Conservation (phyloP, 2,113 vertebrate species). For the Astatotilapia flaviijosephi region DNA sequence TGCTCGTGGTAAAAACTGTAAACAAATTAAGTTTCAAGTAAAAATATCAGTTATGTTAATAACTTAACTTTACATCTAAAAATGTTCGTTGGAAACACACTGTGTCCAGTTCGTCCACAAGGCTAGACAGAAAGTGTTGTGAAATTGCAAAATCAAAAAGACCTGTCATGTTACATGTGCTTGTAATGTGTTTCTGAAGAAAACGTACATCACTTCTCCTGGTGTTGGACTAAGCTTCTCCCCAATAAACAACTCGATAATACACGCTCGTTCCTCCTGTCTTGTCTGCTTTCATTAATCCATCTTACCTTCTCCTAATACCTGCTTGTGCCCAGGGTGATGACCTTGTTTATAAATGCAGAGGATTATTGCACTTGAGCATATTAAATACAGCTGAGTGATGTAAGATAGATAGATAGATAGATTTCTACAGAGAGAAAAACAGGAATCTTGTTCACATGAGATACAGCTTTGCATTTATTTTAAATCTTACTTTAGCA, state of each 20-base stretch:
- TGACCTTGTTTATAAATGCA: conserved; percentile 34
- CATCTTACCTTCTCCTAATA: conserved; percentile 48
- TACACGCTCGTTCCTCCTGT: conserved; percentile 26
- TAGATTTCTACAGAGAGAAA: background rate
- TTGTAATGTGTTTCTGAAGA: background rate
- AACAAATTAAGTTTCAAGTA: background rate
- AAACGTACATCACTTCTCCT: background rate
- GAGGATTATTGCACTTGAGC: conserved; percentile 19
- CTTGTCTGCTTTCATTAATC: conserved; percentile 47
- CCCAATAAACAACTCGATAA: conserved; percentile 56
- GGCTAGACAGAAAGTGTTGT: background rate
- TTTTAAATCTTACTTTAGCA: background rate
- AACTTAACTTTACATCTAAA: background rate
- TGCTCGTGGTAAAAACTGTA: background rate
- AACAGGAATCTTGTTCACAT: background rate
- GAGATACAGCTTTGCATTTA: background rate
- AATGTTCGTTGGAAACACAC: background rate
- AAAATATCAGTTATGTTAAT: background rate
- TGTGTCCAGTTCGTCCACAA: background rate
- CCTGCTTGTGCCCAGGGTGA: conserved; percentile 4
- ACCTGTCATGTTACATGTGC: background rate
- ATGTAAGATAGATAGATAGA: background rate
- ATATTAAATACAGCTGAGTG: background rate
- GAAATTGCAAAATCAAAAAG: background rate
- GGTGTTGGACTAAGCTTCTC: conserved; percentile 13